These are phyloP conservation scores for Lithosia quadra DNA, from an alignment of 2,888 invertebrate genomes.

Conservation along the genomic window DNA sequence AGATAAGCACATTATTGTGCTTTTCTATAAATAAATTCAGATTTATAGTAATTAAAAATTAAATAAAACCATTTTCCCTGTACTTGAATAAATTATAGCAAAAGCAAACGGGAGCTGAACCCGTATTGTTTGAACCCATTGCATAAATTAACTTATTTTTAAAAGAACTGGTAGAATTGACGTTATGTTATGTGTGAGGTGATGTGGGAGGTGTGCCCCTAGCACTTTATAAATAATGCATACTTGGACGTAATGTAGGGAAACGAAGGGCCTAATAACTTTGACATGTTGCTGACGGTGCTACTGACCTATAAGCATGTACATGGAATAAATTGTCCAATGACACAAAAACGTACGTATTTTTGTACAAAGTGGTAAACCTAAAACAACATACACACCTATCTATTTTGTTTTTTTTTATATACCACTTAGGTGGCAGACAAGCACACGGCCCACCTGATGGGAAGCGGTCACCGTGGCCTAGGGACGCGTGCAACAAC, in stretches of 20 bases:
- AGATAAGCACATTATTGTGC: slow-evolving; percentile 36
- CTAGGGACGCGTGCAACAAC: too few species aligned
- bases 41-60: slow-evolving; percentile 38
- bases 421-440: too few species aligned
- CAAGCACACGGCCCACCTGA: too few species aligned
- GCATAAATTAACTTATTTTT: slow-evolving; percentile 65
- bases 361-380: slow-evolving; percentile 13
- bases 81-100: slow-evolving; percentile 72
- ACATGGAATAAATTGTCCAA: too few species aligned
- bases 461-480: too few species aligned
- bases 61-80: slow-evolving; percentile 55
- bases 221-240: slow-evolving; percentile 57
- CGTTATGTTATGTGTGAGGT: slow-evolving; percentile 41
- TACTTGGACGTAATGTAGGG: slow-evolving; percentile 31
- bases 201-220: too few species aligned
- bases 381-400: too few species aligned
- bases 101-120: slow-evolving; percentile 64
- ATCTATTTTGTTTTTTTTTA: too few species aligned
- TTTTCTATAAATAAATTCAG: slow-evolving; percentile 19
- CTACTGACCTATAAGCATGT: slow-evolving; percentile 38
- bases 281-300: slow-evolving; percentile 33
- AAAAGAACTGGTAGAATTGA: slow-evolving; percentile 44
- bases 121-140: slow-evolving; percentile 66
- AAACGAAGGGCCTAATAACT: slow-evolving; percentile 23
- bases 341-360: slow-evolving; percentile 28